Evolutionary conservation across 2,888 invertebrate species (phyloP).

Genomic region (Tenthredo notha): DNA sequence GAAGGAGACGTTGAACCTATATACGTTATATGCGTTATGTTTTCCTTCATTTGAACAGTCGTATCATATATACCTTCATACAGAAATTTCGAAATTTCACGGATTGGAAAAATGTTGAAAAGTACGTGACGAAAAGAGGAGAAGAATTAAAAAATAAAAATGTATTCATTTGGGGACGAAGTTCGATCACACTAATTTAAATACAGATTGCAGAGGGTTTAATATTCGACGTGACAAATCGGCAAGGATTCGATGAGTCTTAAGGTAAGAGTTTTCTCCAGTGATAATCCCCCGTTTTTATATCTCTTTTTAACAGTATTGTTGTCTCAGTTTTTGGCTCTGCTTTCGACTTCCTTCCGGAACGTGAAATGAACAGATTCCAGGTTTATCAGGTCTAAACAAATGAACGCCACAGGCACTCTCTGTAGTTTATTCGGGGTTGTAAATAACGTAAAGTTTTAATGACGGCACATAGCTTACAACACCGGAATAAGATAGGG

Average conservation of each 20-base stretch:
- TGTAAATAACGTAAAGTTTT: slow-evolving; percentile 66
- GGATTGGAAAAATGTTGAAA: not conserved
- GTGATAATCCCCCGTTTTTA: not conserved
- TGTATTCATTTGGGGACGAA: not conserved
- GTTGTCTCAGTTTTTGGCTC: not conserved
- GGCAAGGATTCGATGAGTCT: slow-evolving; percentile 1
- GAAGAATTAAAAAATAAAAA: not conserved
- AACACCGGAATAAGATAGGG: slow-evolving; percentile 14
- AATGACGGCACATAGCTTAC: slow-evolving; percentile 61
- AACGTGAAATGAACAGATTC: slow-evolving; percentile 38
- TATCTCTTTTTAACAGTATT: not conserved
- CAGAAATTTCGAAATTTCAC: not conserved
- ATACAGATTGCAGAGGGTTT: slow-evolving; percentile 57
- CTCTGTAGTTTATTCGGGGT: slow-evolving; percentile 61
- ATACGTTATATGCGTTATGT: slow-evolving; percentile 28
- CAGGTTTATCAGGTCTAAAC: slow-evolving; percentile 52
- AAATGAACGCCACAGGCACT: slow-evolving; percentile 55
- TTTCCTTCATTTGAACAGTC: slow-evolving; percentile 1
- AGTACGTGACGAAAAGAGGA: not conserved
- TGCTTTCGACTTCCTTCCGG: not conserved
- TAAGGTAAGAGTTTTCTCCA: not conserved
- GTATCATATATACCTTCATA: not conserved
- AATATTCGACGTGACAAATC: slow-evolving; percentile 44
- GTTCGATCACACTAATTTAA: slow-evolving; percentile 58
- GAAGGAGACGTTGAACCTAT: slow-evolving; percentile 54